phyloP scores from a whole-genome alignment of 2,113 vertebrate genomes.

The Hyperopisus bebe region DNA sequence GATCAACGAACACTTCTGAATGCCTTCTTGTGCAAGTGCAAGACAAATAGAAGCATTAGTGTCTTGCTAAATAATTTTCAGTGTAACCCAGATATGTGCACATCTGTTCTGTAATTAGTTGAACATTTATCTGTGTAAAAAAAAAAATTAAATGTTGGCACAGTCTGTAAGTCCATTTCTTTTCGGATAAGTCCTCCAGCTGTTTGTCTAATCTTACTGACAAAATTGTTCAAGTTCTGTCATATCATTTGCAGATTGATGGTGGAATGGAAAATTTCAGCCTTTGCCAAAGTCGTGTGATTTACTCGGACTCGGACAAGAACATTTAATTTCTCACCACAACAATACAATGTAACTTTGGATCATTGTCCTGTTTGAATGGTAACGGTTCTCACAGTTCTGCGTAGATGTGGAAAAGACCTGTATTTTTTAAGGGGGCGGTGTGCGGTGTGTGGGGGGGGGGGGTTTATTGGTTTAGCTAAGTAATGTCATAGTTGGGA shows the following conservation, averaged over 20 bases:
- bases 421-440: neutral
- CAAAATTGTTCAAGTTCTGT: neutral
- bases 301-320: neutral
- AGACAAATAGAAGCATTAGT: neutral
- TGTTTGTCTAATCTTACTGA: neutral
- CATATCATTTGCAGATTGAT: neutral
- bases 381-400: neutral
- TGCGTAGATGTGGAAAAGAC: neutral
- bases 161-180: neutral
- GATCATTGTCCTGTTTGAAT: neutral
- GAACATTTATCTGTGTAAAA: neutral
- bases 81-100: neutral
- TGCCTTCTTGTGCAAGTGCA: neutral
- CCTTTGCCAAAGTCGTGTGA: neutral
- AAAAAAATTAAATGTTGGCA: neutral
- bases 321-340: neutral
- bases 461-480: neutral
- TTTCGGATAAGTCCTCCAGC: neutral
- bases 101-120: slow-evolving; percentile 2
- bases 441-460: neutral
- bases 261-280: neutral
- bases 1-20: neutral
- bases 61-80: neutral
- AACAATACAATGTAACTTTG: neutral
- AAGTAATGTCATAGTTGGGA: neutral